phyloP scores from a whole-genome alignment of 2,113 vertebrate species.

The Podarcis cretensis region DNA sequence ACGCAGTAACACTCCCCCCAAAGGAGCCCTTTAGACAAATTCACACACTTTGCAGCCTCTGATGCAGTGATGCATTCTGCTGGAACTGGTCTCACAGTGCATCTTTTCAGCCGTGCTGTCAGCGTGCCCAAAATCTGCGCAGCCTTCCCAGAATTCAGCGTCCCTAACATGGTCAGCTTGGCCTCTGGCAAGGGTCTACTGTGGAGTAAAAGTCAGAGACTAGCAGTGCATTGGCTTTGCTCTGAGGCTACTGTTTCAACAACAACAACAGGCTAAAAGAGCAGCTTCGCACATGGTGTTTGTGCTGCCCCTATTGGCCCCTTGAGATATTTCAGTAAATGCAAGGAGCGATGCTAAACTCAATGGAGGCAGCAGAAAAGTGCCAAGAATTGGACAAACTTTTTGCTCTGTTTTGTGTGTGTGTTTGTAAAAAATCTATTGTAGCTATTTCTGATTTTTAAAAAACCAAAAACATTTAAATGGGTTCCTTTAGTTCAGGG shows the following conservation, averaged over 20 bases:
- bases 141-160: background rate
- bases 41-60: slow-evolving; percentile 4
- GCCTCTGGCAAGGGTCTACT: background rate
- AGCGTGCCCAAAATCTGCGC: background rate
- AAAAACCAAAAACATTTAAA: background rate
- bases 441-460: background rate
- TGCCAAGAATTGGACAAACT: background rate
- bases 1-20: background rate
- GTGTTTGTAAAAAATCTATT: too few relatives aligned
- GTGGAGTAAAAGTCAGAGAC: slow-evolving; percentile 1
- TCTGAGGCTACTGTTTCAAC: background rate
- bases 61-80: background rate
- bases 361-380: background rate
- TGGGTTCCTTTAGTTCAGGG: background rate
- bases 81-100: background rate
- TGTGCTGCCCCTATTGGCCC: background rate
- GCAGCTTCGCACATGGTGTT: background rate
- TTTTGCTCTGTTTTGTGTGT: too few relatives aligned
- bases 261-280: background rate
- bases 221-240: background rate
- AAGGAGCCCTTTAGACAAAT: slow-evolving; percentile 5
- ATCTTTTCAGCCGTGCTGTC: slow-evolving; percentile 3
- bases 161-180: slow-evolving; percentile 1
- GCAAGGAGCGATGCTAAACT: background rate
- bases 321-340: background rate